phyloP scores from a whole-genome alignment of 2,888 invertebrate species.

The Cephus spinipes region DNA sequence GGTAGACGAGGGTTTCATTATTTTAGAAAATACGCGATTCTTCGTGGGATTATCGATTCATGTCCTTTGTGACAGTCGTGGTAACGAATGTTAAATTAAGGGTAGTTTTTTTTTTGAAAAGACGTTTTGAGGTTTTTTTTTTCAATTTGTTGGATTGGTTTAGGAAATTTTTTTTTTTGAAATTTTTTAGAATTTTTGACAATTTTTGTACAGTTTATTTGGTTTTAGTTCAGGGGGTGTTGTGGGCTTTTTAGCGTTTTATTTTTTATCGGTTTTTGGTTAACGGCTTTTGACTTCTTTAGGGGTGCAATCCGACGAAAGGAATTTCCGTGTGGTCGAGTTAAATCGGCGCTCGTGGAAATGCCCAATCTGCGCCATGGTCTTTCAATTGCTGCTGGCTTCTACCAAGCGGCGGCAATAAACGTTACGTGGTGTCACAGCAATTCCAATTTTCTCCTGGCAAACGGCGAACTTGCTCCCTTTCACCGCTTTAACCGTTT shows the following conservation, averaged over 20 bases:
- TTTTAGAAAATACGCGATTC: background rate
- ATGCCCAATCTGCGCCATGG: slow-evolving; percentile 29
- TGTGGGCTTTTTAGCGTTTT: background rate
- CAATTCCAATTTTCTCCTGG: slow-evolving; percentile 48
- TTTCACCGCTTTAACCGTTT: background rate
- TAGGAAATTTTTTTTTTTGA: background rate
- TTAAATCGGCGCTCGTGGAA: slow-evolving; percentile 22
- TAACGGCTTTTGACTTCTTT: background rate
- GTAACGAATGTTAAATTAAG: background rate
- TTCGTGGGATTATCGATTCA: background rate
- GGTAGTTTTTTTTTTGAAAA: background rate
- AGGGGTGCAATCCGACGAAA: background rate
- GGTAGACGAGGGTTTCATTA: background rate
- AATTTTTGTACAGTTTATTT: background rate
- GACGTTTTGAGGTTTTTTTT: background rate
- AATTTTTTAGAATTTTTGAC: background rate
- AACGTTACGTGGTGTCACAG: slow-evolving; percentile 41
- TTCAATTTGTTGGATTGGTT: background rate
- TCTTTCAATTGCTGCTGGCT: slow-evolving; percentile 30
- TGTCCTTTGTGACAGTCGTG: background rate
- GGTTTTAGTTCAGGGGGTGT: background rate
- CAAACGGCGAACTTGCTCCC: slow-evolving; percentile 29
- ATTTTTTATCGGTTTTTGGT: background rate
- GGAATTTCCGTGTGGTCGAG: background rate
- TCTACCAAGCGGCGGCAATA: slow-evolving; percentile 37